Base-by-base conservation (phyloP, 2,888 invertebrate genomes). In the Rutpela maculata region DNA sequence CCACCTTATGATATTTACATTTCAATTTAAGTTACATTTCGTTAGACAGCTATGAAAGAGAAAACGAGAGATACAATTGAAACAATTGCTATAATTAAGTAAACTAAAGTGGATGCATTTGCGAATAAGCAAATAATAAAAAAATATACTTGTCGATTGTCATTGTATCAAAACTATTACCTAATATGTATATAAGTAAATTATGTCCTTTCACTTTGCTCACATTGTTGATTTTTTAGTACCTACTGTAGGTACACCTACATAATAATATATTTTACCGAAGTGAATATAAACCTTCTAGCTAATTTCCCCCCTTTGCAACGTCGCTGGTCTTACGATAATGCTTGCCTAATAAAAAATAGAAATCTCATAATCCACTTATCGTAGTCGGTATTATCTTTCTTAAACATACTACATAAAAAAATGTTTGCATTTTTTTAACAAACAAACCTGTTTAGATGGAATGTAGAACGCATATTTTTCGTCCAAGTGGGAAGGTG, bases 381-480 rank as follows among this genome's bases (percentile, higher is more conserved):
- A 50, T 50, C 50, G 15, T 50, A 4, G 43, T 43, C 1, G 50
- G 50, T 17, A 50, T 50, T 50, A 50, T 50, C 50, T 50, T 50
- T n/a, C 50, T 59, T 10, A 57, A 59, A 12, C 22, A 59, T 1
- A 22, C 59, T 4, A 59, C 12, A 62, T 18, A 70, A 60, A 60
- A 70, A 70, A 70, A 38, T 60, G 60, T 60, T 60, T 60, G 70
- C 50, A 22, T 26, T 73, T 79, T 76, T 77, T 75, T 68, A 60
- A 76, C 68, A 69, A 75, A 73, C 66, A 80, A 80, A 80, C 80
- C 78, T 69, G 80, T 80, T 78, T 77, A 50, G 59, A 62, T 38
- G 74, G 79, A 80, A 82, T 82, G 82, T 79, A 82, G 80, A 78
- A 77, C 79, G 79, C 75, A 78, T 78, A 59, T 79, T 78, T 75